Base-by-base conservation (phyloP, 2,888 invertebrate genomes). In the Panzeria rudis region DNA sequence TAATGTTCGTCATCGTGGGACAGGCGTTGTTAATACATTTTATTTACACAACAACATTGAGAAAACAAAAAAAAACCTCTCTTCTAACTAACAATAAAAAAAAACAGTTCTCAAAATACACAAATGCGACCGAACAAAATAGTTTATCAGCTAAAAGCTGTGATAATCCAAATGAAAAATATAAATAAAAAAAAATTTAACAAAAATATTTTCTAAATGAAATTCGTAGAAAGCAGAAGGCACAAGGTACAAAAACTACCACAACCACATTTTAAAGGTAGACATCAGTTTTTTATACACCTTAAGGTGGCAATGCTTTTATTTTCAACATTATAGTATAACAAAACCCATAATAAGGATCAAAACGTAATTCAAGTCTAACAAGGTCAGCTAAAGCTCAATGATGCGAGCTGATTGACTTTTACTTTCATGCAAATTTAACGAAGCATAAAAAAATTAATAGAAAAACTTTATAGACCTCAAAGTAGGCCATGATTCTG, bases 251-350 rank as follows among this genome's bases (percentile, higher is more conserved):
- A 17, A 8, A 47, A 47, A 47, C 2, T 47, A 17, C 17, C 17
- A 41, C 3, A 41, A 41, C 29, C 29, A 54, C 11, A 13, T 25
- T 54, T 29, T 15, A 15, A 29, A 54, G 54, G 17, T 1, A 47
- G 2, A n/a, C 44, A 44, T 44, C 6, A 6, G 2, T 11, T 52
- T 20, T n/a, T 17, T 4, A 61, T 35, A 20, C n/a, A 9, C 69
- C 69, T 35, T 35, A 52, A 54, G 15, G 8, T 54, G 23, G 54
- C 69, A 52, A 15, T 32, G 11, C 9, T 52, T 66, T 29, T 47
- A 3, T 32, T 2, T 17, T 8, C 2, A 8, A 35, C 9, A 15
- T 13, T 41, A 41, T 41, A 9, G 15, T 41, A 15, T 41, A 15
- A 15, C 3, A 41, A 9, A 41, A 2, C 13, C n/a, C n/a, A n/a